These are phyloP conservation scores for Arenaria interpres DNA, from an alignment of 2,113 vertebrate species.

Conservation along the genomic window DNA sequence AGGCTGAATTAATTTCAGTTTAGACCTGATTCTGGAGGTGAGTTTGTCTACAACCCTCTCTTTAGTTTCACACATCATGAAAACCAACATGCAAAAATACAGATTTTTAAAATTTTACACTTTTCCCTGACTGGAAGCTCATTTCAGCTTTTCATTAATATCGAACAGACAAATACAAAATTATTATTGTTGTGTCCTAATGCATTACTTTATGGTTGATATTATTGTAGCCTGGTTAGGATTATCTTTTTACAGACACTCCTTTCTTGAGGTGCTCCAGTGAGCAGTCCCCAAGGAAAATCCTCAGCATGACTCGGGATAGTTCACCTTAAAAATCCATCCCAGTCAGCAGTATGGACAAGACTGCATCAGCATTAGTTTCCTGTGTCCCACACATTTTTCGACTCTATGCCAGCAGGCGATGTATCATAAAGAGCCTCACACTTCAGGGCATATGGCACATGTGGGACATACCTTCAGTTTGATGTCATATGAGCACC, in stretches of 20 bases:
- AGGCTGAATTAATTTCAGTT: neutral
- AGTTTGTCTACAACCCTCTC: neutral
- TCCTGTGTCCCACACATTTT: neutral
- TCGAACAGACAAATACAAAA: neutral
- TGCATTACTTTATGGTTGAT: neutral
- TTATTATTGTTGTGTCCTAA: neutral
- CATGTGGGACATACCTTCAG: neutral
- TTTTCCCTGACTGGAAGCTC: neutral
- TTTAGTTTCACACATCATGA: neutral
- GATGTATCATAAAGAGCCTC: neutral
- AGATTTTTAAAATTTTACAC: neutral
- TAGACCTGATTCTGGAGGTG: neutral
- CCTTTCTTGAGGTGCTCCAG: neutral
- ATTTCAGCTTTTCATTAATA: neutral
- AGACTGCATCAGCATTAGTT: neutral
- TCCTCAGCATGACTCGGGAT: neutral
- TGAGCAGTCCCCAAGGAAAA: neutral
- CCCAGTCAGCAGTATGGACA: neutral
- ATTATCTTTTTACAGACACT: neutral
- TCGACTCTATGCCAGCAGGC: neutral
- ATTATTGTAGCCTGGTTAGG: neutral
- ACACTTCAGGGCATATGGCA: neutral
- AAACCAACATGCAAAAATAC: neutral
- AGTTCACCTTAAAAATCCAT: neutral
- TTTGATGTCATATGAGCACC: neutral